phyloP scores from a whole-genome alignment of 1,140 invertebrate genomes.

The Agrypnia vestita region DNA sequence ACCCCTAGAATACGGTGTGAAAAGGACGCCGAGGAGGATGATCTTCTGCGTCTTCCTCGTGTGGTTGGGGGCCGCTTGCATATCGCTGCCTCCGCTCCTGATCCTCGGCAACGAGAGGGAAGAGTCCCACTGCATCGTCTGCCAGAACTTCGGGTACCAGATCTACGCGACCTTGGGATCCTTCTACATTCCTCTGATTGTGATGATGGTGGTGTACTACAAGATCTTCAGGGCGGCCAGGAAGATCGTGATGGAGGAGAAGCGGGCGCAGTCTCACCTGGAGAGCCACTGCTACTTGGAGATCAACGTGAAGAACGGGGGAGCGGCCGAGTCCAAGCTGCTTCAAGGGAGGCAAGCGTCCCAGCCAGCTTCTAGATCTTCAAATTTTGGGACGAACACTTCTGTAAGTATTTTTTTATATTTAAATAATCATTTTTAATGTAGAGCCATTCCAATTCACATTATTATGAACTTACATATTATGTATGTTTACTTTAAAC shows the following conservation, averaged over 20 bases:
- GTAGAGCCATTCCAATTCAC: too few relatives aligned
- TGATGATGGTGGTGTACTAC: conserved; percentile 94
- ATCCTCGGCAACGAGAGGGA: conserved; percentile 91
- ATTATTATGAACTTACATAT: too few relatives aligned
- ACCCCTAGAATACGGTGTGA: conserved; percentile 91
- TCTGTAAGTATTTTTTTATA: conserved; percentile 72
- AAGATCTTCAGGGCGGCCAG: conserved; percentile 91
- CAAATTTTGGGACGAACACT: conserved; percentile 77
- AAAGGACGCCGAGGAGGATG: conserved; percentile 88
- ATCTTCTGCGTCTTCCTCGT: conserved; percentile 89
- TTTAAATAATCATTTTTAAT: not conserved
- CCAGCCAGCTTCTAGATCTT: conserved; percentile 70
- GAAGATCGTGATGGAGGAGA: conserved; percentile 89
- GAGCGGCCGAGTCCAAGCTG: conserved; percentile 76
- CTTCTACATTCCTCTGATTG: conserved; percentile 90
- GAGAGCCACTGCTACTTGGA: conserved; percentile 84
- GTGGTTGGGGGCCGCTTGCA: conserved; percentile 91
- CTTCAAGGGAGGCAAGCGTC: conserved; percentile 69
- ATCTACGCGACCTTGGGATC: conserved; percentile 92
- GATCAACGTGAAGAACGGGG: conserved; percentile 81
- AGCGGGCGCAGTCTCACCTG: conserved; percentile 86
- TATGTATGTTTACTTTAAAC: too few relatives aligned
- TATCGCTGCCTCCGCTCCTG: conserved; percentile 89
- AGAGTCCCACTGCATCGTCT: conserved; percentile 85
- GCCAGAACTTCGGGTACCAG: conserved; percentile 91